phyloP scores from a whole-genome alignment of 2,113 vertebrate genomes.

The Oostethus manadensis region DNA sequence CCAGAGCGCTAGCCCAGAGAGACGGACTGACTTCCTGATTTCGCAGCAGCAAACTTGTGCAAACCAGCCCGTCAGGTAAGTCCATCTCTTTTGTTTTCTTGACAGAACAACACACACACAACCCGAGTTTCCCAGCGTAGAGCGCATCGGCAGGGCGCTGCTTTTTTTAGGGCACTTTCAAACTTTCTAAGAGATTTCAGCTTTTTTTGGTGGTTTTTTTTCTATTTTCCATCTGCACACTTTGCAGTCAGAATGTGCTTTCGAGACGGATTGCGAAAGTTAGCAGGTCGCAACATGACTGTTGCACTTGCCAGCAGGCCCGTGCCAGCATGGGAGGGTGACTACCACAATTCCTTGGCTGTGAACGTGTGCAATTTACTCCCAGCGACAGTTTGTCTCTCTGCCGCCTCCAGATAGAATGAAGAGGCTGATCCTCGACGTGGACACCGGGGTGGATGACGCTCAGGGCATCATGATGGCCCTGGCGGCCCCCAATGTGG shows the following conservation, averaged over 20 bases:
- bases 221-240: too few species aligned
- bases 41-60: not conserved
- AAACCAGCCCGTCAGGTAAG: not conserved
- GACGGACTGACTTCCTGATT: not conserved
- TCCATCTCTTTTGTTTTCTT: not conserved
- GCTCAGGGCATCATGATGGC: constrained; percentile 69
- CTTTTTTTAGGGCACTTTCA: too few species aligned
- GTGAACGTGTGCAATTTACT: not conserved
- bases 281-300: not conserved
- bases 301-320: not conserved
- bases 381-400: not conserved
- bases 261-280: not conserved
- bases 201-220: too few species aligned
- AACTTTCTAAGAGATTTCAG: too few species aligned
- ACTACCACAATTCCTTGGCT: not conserved
- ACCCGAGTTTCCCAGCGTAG: too few species aligned
- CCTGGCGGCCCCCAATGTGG: constrained; percentile 48
- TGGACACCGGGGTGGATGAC: constrained; percentile 73
- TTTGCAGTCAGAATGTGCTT: not conserved
- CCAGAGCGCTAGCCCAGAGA: too few species aligned
- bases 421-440: constrained; percentile 60
- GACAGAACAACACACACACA: too few species aligned
- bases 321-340: too few species aligned
- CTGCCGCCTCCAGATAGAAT: constrained; percentile 20
- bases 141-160: too few species aligned